These are phyloP conservation scores for Ormyrus labotus DNA, from an alignment of 2,888 invertebrate genomes.

Conservation along the genomic window DNA sequence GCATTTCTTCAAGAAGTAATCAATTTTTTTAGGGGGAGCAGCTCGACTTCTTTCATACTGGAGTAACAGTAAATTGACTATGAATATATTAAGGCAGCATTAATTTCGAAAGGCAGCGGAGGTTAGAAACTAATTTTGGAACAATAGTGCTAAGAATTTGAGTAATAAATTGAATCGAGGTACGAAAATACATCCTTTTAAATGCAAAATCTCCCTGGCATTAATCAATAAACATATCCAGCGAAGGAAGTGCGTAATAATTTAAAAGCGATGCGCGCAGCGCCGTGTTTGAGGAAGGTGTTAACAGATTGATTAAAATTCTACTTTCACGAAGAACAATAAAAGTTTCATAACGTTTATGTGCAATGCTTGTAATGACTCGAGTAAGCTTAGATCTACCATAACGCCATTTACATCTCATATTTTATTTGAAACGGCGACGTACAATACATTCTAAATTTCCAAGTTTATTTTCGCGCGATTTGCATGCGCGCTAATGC, in stretches of 20 bases:
- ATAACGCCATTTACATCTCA: conserved; percentile 1
- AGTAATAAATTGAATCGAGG: not conserved
- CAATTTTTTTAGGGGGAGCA: no score
- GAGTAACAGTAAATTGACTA: no score
- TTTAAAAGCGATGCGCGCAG: conserved; percentile 14
- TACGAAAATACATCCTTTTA: not conserved
- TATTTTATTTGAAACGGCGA: conserved; percentile 18
- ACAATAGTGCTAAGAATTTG: not conserved
- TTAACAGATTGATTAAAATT: conserved; percentile 46
- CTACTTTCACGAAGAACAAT: conserved; percentile 38
- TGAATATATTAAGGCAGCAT: no score
- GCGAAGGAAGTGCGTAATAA: conserved; percentile 8
- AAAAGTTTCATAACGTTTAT: conserved; percentile 35
- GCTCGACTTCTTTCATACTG: no score
- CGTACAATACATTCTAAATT: not conserved
- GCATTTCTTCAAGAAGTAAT: no score
- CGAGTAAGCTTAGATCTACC: conserved; percentile 17
- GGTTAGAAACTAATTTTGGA: not conserved
- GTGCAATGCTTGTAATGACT: conserved; percentile 29
- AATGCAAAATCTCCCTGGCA: not conserved
- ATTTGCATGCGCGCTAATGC: not conserved
- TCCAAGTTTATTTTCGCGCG: not conserved
- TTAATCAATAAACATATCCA: conserved; percentile 15
- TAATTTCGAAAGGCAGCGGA: no score
- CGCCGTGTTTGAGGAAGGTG: conserved; percentile 14